Base-by-base conservation (phyloP, 2,888 invertebrate genomes). In the Cyclophora punctaria region DNA sequence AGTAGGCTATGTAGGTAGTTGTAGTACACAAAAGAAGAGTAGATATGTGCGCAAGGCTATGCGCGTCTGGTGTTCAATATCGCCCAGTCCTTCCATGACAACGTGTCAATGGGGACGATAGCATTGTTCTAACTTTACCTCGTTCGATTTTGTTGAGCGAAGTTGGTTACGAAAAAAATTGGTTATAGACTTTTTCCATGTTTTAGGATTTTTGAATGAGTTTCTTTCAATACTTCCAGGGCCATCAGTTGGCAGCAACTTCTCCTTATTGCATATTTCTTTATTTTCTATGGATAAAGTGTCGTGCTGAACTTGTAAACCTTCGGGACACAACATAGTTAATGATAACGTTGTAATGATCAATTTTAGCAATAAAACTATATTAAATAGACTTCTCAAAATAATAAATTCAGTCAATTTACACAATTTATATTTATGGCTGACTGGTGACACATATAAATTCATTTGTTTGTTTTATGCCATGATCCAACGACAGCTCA, bases 101-200 rank as follows among this genome's bases (percentile, higher is more conserved):
- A 20, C 20, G 20, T 20, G 20, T 20, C 1, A 20, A 20, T 20
- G 20, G 20, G 20, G 20, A 20, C 20, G 20, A 20, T 1, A 20
- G 20, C 20, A 20, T 20, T 20, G 20, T 20, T 20, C 20, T 20
- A 20, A 20, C 20, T 83, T 79, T 72, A 88, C 87, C 58, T 87
- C 86, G 59, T 82, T 85, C 34, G 87, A 87, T 68, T 78, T 86
- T 3, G 85, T 80, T 47, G 86, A 79, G 46, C 86, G 80, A 50
- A 80, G 69, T 61, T 83, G 85, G 60, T 80, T 78, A 45, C 85
- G 78, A 68, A 88, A 88, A 64, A 88, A 87, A 63, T 80, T 84
- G 3, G 85, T 70, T 48, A 88, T 74, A 41, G 88, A 85, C 60
- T 85, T 87, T 62, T 84, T 88, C 88, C 87, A 88, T 48, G 77